Evolutionary conservation across 2,888 invertebrate genomes (phyloP), one percentile per base, ranked within the genome.

Genomic region (Camptogramma bilineatum): DNA sequence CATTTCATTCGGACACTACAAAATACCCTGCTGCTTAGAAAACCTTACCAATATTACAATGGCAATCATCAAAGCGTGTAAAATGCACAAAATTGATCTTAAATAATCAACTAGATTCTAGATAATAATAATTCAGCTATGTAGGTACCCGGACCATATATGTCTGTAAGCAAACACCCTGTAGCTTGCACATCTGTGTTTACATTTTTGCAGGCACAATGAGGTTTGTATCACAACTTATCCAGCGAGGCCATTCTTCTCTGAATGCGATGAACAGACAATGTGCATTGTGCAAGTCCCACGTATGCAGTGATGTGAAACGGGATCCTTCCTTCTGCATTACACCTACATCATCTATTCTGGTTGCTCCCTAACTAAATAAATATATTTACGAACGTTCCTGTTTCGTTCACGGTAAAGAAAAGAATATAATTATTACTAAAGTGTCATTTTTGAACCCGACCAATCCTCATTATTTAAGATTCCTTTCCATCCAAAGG

Each of bases 281-380:
- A 89, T 91, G 84, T 84, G 79, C 85, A 91, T 91, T 91, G 90
- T 91, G 80, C 77, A 75, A 81, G 73, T 77, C 76, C 73, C 71
- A 77, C 75, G 73, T 79, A 78, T 62, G 59, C 52, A 5, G 4
- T 28, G 76, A 77, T 79, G 71, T 82, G 88, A 85, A 90, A 88
- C 83, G 74, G 81, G 85, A 88, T 84, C 66, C 63, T 70, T 84
- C 66, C 63, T 70, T 65, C 54, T 61, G 50, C 54, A 61, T 34
- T 48, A 51, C 16, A 58, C 48, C 57, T 24, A 59, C 64, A 47
- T 39, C 34, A 50, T 8, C 28, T 28, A 28, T 28, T 28, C 28
- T 28, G 28, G n/a, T 5, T 28, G 39, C 28, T 16, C 16, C n/a
- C 1, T 3, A 13, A 42, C 42, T 42, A 31, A 9, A 8, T 31